phyloP scores from a whole-genome alignment of 1,140 invertebrate genomes.

The Rhopalosiphum padi region DNA sequence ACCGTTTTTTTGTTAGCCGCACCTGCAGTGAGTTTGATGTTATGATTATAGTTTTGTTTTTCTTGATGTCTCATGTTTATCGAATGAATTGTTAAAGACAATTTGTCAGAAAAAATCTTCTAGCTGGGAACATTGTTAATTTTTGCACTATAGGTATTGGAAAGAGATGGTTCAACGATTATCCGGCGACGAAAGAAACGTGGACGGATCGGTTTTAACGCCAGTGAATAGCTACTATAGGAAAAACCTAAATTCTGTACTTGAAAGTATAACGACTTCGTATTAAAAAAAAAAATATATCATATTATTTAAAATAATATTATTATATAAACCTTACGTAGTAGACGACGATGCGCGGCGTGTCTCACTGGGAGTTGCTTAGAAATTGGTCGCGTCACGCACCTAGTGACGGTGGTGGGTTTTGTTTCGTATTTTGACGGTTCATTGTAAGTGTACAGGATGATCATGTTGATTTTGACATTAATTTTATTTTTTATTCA shows the following conservation, averaged over 20 bases:
- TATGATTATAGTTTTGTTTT: too few relatives aligned
- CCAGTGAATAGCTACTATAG: background rate
- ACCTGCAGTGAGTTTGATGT: too few relatives aligned
- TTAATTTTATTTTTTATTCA: background rate
- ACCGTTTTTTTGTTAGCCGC: too few relatives aligned
- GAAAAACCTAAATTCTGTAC: background rate
- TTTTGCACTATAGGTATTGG: too few relatives aligned
- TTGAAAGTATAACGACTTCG: background rate
- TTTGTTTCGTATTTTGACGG: background rate
- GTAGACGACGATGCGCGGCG: too few relatives aligned
- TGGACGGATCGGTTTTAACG: too few relatives aligned
- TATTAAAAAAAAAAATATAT: background rate
- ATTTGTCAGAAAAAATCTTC: too few relatives aligned
- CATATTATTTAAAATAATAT: background rate
- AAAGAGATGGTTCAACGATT: too few relatives aligned
- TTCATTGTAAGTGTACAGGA: background rate
- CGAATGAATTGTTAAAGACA: too few relatives aligned
- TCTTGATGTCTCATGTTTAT: too few relatives aligned
- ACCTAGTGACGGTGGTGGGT: background rate
- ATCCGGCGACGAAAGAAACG: too few relatives aligned
- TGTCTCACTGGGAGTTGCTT: background rate
- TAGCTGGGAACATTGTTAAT: too few relatives aligned
- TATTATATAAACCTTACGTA: slow-evolving; percentile 20
- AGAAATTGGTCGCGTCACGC: background rate
- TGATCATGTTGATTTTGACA: background rate